Evolutionary conservation across 1,140 invertebrate genomes (phyloP), one percentile per base, ranked within the genome.

Genomic region (Drosophila orena): DNA sequence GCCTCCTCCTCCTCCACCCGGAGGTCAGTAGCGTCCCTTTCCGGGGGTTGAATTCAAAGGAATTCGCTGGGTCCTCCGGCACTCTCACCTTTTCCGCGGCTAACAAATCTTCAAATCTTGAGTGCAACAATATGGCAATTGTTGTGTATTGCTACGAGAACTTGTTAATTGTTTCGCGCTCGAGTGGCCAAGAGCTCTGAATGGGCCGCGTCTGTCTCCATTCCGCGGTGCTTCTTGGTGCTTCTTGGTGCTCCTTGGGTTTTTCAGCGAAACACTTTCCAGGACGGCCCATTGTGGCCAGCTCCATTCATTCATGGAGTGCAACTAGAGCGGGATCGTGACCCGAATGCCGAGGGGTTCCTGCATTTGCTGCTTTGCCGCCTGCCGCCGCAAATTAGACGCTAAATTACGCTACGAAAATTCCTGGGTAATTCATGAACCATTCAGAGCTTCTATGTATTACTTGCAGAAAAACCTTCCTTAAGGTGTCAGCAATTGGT

Each of bases 151-250:
- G 64, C 68, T 57, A 34, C 54, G 60, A 40, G 77, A 89, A 89
- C 79, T 89, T 89, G 84, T 84, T 89, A 89, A 89, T 89, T 89
- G 84, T 89, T 89, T 88, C 65, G 79, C 66, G 79, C 71, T 88
- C 83, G 83, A 88, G 83, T 89, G 75, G 59, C 61, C 52, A 35
- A 42, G 24, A 20, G 35, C n/a, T 27, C 60, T 65, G 53, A 74
- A 75, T 73, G 69, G 55, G 59, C 30, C n/a, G 15, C 46, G 52
- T 62, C 37, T 6, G n/a, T 54, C 34, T 38, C 14, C 20, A 20
- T 38, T 27, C 49, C 50, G 43, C 43, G 74, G 79, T 54, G 56
- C 12, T 37, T 30, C 30, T 30, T 8, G 30, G 30, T 14, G 37
- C 73, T 81, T 3, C 30, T 30, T 3, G 30, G 30, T 14, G 12